phyloP scores from a whole-genome alignment of 2,888 invertebrate genomes.

The Ectropis crepuscularia region DNA sequence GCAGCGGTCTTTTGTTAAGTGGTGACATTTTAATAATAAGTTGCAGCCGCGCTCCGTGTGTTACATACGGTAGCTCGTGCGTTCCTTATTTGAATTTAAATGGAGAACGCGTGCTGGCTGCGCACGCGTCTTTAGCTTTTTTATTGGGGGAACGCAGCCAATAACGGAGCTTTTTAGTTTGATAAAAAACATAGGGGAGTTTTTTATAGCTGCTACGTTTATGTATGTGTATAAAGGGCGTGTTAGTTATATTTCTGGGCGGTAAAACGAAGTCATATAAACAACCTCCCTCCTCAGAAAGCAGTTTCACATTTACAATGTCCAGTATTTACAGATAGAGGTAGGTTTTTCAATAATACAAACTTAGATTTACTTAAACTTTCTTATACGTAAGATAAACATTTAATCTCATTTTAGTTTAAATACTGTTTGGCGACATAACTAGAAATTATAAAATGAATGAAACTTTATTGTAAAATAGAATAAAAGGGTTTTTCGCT shows the following conservation, averaged over 20 bases:
- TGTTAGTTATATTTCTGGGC: constrained; percentile 33
- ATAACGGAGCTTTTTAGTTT: constrained; percentile 62
- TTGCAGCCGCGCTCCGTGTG: constrained; percentile 71
- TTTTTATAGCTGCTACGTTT: constrained; percentile 61
- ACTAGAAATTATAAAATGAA: no score
- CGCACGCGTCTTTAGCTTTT: constrained; percentile 79
- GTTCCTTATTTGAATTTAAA: constrained; percentile 76
- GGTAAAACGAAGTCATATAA: neutral
- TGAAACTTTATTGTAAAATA: no score
- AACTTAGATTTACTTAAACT: no score
- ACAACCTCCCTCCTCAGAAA: neutral
- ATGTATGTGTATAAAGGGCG: constrained; percentile 62
- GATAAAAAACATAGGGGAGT: constrained; percentile 74
- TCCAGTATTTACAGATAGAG: no score
- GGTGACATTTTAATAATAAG: constrained; percentile 73
- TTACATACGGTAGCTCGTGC: constrained; percentile 71
- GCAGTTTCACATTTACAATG: no score
- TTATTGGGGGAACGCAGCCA: constrained; percentile 73
- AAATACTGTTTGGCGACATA: no score
- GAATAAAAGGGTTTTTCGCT: no score
- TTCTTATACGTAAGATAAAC: no score
- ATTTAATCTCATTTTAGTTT: no score
- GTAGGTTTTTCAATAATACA: no score
- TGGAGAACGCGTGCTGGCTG: constrained; percentile 68
- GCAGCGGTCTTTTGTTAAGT: constrained; percentile 56